These are phyloP conservation scores for Zaprionus ornatus DNA, from an alignment of 1,140 invertebrate genomes.

Conservation along the genomic window DNA sequence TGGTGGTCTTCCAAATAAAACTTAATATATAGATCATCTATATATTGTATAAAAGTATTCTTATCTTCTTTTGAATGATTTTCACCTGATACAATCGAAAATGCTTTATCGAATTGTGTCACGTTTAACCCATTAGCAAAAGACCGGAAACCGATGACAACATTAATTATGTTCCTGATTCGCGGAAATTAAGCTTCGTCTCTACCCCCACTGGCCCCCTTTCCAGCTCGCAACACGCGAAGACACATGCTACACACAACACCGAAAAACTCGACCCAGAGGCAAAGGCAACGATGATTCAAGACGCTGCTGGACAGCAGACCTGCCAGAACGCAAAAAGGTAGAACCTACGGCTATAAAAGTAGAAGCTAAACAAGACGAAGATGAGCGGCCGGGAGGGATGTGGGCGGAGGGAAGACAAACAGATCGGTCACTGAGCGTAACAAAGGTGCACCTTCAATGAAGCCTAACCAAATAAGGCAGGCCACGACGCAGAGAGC, in stretches of 20 bases:
- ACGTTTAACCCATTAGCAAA: conserved; percentile 23
- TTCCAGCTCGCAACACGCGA: not conserved
- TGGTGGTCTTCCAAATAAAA: not conserved
- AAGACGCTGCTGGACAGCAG: conserved; percentile 25
- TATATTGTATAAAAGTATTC: too few species aligned
- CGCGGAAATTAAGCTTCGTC: conserved; percentile 51
- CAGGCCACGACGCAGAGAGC: conserved; percentile 44
- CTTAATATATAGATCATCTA: not conserved
- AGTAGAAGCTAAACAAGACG: conserved; percentile 3
- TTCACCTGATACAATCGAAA: conserved; percentile 7
- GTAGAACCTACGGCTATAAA: conserved; percentile 26
- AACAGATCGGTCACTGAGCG: conserved; percentile 79
- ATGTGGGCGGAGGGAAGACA: conserved; percentile 7
- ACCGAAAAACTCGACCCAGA: conserved; percentile 48
- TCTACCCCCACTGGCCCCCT: not conserved
- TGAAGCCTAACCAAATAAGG: conserved; percentile 84
- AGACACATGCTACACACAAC: conserved; percentile 51
- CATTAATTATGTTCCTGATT: conserved; percentile 68
- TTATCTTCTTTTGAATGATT: not conserved
- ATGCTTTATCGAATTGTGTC: not conserved
- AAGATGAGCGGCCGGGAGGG: not conserved
- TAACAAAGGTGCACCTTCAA: conserved; percentile 84
- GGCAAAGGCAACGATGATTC: conserved; percentile 58
- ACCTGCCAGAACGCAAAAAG: conserved; percentile 7
- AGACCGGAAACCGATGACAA: conserved; percentile 49